A percentile compares a stretch with the other conserved stretches of the same genome.
Evolutionary conservation across 1,140 invertebrate genomes (phyloP).

Genomic region (Lepidurus couesii): DNA sequence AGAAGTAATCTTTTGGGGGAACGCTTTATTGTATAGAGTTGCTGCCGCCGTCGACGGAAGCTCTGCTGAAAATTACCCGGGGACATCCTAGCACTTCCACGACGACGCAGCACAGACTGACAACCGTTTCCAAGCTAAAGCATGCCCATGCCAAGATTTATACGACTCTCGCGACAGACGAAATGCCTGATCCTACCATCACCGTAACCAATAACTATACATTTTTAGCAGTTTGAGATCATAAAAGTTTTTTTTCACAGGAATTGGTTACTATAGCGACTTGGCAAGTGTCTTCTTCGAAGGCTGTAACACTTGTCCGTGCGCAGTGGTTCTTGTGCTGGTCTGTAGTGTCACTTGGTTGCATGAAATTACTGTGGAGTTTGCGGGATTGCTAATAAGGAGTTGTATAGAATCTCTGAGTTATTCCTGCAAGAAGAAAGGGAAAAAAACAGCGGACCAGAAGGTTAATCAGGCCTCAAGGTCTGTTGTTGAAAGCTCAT

Average conservation of each 20-base stretch:
- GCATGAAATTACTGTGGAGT: neutral
- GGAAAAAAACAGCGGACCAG: neutral
- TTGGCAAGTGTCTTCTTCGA: conserved; percentile 10
- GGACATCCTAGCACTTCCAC: conserved; percentile 4
- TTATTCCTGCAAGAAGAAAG: neutral
- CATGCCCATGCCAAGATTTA: neutral
- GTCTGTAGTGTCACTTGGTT: neutral
- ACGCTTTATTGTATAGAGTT: neutral
- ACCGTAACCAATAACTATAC: neutral
- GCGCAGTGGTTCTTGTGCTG: neutral
- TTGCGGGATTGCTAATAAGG: neutral
- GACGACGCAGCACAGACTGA: neutral
- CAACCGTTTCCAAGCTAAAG: neutral
- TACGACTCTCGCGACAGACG: neutral
- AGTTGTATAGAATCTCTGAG: neutral
- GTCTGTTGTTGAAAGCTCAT: conserved; percentile 15
- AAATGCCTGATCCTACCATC: neutral
- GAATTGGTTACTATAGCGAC: neutral
- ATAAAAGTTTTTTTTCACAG: neutral
- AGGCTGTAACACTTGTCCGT: neutral
- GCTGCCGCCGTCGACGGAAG: neutral
- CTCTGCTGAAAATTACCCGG: neutral
- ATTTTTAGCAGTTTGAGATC: neutral
- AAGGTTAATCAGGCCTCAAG: conserved; percentile 8
- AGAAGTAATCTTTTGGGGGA: neutral